Percentiles rank a stretch among this genome's conserved stretches.
phyloP scores from a whole-genome alignment of 1,140 invertebrate species.

The Zaprionus vittiger region DNA sequence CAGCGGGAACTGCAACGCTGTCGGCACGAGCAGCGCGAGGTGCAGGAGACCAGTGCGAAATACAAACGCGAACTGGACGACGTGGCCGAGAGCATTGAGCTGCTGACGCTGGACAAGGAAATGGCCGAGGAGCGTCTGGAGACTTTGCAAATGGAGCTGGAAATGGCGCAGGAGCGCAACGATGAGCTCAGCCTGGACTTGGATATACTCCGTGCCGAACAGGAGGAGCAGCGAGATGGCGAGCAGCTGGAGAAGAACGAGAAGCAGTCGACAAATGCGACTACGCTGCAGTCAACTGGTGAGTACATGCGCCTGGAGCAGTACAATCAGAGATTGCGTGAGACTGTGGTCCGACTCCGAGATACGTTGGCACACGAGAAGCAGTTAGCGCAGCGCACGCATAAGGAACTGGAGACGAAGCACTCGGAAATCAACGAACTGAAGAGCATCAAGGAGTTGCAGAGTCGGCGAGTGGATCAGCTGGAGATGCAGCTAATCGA shows the following conservation, averaged over 20 bases:
- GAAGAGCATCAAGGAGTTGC: constrained; percentile 92
- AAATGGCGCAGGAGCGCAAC: constrained; percentile 93
- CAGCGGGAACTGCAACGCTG: constrained; percentile 94
- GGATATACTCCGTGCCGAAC: constrained; percentile 95
- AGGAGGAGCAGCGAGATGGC: constrained; percentile 84
- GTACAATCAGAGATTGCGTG: constrained; percentile 95
- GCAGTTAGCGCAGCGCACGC: constrained; percentile 93
- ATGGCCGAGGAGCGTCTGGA: constrained; percentile 99
- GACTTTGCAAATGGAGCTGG: constrained; percentile 94
- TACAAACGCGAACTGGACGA: constrained; percentile 96
- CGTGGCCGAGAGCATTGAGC: constrained; percentile 95
- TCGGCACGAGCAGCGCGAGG: constrained; percentile 93
- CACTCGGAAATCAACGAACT: constrained; percentile 93
- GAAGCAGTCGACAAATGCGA: constrained; percentile 44
- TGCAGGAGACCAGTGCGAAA: constrained; percentile 90
- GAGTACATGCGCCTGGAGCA: constrained; percentile 97
- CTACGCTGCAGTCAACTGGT: constrained; percentile 86
- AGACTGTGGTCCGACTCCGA: constrained; percentile 95
- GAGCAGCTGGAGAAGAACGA: constrained; percentile 71
- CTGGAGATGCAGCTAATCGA: constrained; percentile 95
- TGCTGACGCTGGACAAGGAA: constrained; percentile 98
- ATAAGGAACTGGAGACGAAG: constrained; percentile 95
- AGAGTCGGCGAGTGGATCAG: constrained; percentile 89
- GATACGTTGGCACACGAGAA: constrained; percentile 97
- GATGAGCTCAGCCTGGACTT: constrained; percentile 96